A percentile compares a stretch with the other conserved stretches of the same genome.
Evolutionary conservation across 2,113 vertebrate species (phyloP).

Genomic region (Cygnus atratus): DNA sequence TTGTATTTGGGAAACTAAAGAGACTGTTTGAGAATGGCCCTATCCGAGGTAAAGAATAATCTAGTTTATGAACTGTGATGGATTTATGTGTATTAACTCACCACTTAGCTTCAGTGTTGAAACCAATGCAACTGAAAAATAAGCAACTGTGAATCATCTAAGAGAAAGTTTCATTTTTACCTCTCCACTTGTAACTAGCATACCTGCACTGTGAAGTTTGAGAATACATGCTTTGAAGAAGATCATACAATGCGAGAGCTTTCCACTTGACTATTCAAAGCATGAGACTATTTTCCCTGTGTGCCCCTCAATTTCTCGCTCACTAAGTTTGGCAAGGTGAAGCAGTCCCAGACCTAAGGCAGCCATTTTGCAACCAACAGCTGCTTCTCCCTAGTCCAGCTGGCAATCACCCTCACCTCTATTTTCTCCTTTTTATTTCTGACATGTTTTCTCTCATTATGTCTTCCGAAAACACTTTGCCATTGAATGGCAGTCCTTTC

Average conservation of each 20-base stretch:
- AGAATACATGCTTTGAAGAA: neutral
- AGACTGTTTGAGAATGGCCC: neutral
- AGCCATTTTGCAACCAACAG: conserved; percentile 25
- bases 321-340: neutral
- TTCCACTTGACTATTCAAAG: neutral
- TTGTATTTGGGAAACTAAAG: neutral
- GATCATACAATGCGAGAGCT: neutral
- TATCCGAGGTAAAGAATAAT: neutral
- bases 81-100: neutral
- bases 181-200: neutral
- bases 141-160: neutral
- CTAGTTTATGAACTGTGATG: neutral
- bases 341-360: neutral
- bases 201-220: neutral
- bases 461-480: conserved; percentile 8
- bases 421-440: neutral
- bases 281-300: neutral
- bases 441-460: neutral
- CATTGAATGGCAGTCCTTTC: neutral
- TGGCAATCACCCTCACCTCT: conserved; percentile 24
- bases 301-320: accelerated
- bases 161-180: neutral
- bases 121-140: neutral
- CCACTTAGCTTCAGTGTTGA: neutral
- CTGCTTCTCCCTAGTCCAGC: conserved; percentile 7